Percentiles rank a stretch among this genome's conserved stretches.
Conservation (phyloP, 2,797 vertebrate genomes). For the Capromys pilorides region DNA sequence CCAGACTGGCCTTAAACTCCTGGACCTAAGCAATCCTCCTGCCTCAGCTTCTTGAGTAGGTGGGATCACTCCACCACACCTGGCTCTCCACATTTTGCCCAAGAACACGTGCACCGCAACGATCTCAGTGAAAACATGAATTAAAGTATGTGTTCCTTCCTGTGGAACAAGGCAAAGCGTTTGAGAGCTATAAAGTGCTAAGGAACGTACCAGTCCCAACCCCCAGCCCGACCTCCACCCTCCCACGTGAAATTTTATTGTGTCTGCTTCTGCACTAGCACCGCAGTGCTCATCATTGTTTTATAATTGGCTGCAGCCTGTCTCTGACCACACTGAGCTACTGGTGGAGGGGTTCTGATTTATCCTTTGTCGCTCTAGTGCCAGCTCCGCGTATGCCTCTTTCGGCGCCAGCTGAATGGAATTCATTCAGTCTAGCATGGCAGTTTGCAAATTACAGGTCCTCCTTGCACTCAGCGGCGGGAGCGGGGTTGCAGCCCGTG, state of each 20-base stretch:
- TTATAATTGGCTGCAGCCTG: not conserved
- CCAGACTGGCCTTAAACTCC: not conserved
- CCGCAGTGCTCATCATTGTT: not conserved
- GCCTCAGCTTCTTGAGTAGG: not conserved
- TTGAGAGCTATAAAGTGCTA: conserved; percentile 1
- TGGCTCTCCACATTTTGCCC: not conserved
- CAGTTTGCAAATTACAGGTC: conserved; percentile 20
- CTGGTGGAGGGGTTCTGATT: not conserved
- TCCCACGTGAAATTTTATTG: not conserved
- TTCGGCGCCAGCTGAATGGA: not conserved
- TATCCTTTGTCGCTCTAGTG: conserved; percentile 15
- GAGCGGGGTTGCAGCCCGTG: not conserved
- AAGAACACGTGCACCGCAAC: not conserved
- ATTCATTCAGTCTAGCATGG: conserved; percentile 14
- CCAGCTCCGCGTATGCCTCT: conserved; percentile 20
- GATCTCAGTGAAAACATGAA: conserved; percentile 43
- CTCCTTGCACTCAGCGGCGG: not conserved
- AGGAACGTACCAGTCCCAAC: conserved; percentile 6
- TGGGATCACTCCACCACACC: too few species aligned
- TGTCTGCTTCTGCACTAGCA: not conserved
- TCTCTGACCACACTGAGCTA: conserved; percentile 19
- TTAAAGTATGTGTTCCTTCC: conserved; percentile 20
- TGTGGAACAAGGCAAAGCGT: not conserved
- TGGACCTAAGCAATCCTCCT: not conserved
- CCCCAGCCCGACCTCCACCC: not conserved